A percentile compares a stretch with the other conserved stretches of the same genome.
Evolutionary conservation across 2,797 vertebrate genomes (phyloP).

Genomic region (Anas flavirostris): DNA sequence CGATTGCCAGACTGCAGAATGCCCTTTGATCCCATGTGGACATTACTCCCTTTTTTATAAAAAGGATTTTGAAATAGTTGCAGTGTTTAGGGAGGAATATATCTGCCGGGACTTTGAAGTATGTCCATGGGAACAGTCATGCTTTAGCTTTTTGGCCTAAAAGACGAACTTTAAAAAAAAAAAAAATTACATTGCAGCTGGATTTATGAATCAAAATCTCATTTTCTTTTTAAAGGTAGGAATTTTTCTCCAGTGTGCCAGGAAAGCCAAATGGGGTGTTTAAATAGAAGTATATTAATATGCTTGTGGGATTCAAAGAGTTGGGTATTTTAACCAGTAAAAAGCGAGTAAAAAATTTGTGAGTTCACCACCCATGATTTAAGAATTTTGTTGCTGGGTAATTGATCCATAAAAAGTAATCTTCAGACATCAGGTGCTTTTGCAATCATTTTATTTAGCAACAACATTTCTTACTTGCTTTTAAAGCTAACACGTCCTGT

Average conservation of each 20-base stretch:
- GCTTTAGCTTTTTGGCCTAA: slow-evolving; percentile 72
- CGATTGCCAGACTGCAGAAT: slow-evolving; percentile 90
- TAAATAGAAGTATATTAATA: slow-evolving; percentile 39
- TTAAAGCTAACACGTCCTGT: slow-evolving; percentile 70
- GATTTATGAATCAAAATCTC: slow-evolving; percentile 76
- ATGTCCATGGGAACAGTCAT: slow-evolving; percentile 77
- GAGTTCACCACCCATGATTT: slow-evolving; percentile 65
- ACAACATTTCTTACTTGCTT: slow-evolving; percentile 66
- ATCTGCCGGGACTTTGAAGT: slow-evolving; percentile 82
- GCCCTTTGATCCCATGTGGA: slow-evolving; percentile 90
- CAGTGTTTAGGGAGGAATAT: slow-evolving; percentile 80
- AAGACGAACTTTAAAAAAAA: slow-evolving; percentile 48
- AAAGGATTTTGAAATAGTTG: slow-evolving; percentile 82
- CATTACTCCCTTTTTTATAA: slow-evolving; percentile 87
- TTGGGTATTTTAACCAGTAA: slow-evolving; percentile 23
- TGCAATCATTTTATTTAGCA: slow-evolving; percentile 69
- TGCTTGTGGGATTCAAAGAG: background rate
- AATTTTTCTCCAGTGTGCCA: slow-evolving; percentile 31
- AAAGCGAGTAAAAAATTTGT: slow-evolving; percentile 34
- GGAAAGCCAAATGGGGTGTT: slow-evolving; percentile 34
- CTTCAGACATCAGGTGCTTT: slow-evolving; percentile 67
- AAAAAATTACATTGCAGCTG: slow-evolving; percentile 32
- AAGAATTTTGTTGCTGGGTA: slow-evolving; percentile 63
- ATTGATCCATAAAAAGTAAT: slow-evolving; percentile 72
- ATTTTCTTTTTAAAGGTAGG: slow-evolving; percentile 71